Base-by-base conservation (phyloP, 2,797 vertebrate species). In the Scarus forsteni region DNA sequence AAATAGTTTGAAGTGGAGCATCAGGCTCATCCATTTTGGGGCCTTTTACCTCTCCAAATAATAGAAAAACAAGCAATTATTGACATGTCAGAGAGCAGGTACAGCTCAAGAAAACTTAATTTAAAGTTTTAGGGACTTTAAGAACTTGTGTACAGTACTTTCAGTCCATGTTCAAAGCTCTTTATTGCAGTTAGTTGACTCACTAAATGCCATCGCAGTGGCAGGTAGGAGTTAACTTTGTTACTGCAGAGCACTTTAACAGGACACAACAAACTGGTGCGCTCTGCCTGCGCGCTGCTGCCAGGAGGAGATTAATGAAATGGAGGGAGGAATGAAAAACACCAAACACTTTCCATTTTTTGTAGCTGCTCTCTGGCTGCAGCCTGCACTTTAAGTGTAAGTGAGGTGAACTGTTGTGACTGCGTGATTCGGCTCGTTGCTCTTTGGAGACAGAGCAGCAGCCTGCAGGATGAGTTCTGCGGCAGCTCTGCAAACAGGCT, bases 341-440 rank as follows among this genome's bases (percentile, higher is more conserved):
- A 66, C 18, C 34, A 52, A 57, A 51, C 43, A 1, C 66, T 46
- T 48, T 76, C 65, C 48, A 56, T 52, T 69, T 51, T 34, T 73
- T 67, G 19, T 27, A 40, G 57, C 67, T 36, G 39, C 8, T 27
- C 9, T 63, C 38, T 68, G 35, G 40, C 42, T 8, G 57, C 46
- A 80, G 56, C 57, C 54, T 13, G 70, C 7, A 35, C 55, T 66
- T 59, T 46, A 40, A 77, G 58, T 43, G 39, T 51, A 57, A 60
- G 70, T 27, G 66, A 84, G 71, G 53, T 76, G 74, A 80, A 69
- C 68, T 80, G 63, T 53, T 72, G 69, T 67, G 77, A 83, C 72
- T 69, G 66, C 1, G 42, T 51, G 65, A 55, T 71, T 34, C 1
- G 40, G 64, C 77, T 83, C 81, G n/a, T 5, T 60, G 77, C 66